Base-by-base conservation (phyloP, 2,113 vertebrate genomes). In the Clarias magur region DNA sequence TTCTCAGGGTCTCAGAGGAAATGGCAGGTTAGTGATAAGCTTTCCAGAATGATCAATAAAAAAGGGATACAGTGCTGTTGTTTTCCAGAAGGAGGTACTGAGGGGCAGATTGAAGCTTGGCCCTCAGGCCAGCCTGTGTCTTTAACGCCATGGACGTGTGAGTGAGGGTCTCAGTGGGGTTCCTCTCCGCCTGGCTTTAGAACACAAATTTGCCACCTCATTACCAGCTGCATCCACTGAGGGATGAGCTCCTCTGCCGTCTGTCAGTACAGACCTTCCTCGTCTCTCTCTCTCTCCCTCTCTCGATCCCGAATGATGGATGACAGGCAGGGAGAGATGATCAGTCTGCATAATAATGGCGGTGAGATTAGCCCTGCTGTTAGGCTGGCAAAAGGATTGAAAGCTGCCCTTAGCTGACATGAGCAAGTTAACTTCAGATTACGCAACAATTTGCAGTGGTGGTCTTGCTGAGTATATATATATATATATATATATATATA, bases 121-220 rank as follows among this genome's bases (percentile, higher is more conserved):
- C 88, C 91, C 90, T 89, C 16, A 79, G 93, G 92, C 72, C 53
- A 70, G 92, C 70, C 89, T 90, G 88, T 90, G 89, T 92, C 92
- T 93, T 93, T 95, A 93, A 94, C 89, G 89, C 91, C 92, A 87
- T 78, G 63, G 80, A 70, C 17, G 67, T 80, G 60, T 84, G 79
- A 85, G 70, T 60, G 19, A 89, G 89, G 91, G 90, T 93, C 72
- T 92, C 92, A 94, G 93, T 85, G 60, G 92, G 91, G 91, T 89
- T 94, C 93, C 84, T 94, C 93, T 93, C 94, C 91, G 92, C 94
- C 85, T 91, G 93, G 91, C 91, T 92, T 90, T 93, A 93, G 93
- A 92, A 94, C 93, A 93, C 93, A 93, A 93, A 94, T 96, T 95
- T 95, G 95, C 94, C 94, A 93, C 93, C 94, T 95, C 94, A 91